Conservation (phyloP, 1,140 invertebrate species). For the Drosophila jambulina region DNA sequence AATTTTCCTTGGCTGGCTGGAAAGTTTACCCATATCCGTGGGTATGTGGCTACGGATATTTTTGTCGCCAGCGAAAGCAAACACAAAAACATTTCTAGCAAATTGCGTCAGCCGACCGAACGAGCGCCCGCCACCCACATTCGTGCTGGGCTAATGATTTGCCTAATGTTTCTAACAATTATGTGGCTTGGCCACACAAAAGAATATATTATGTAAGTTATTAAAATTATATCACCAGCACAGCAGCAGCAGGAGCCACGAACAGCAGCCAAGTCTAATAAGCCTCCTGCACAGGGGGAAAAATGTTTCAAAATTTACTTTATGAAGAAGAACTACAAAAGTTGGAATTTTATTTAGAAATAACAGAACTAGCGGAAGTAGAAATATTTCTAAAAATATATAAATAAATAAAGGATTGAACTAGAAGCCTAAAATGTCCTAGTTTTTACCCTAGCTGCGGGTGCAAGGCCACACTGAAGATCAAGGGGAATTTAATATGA, state of each 20-base stretch:
- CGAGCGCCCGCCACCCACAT: constrained; percentile 9
- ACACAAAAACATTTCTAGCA: constrained; percentile 63
- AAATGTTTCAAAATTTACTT: not conserved
- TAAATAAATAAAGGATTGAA: not conserved
- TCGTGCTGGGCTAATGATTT: constrained; percentile 72
- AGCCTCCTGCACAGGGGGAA: constrained; percentile 47
- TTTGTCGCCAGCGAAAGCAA: constrained; percentile 54
- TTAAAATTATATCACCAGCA: constrained; percentile 80
- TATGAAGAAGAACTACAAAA: not conserved
- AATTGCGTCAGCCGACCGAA: constrained; percentile 67
- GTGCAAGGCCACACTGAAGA: not conserved
- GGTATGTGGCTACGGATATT: constrained; percentile 32
- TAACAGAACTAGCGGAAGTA: not conserved
- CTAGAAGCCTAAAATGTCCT: not conserved
- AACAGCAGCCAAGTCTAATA: constrained; percentile 63
- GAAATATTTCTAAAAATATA: not conserved
- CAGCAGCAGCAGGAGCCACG: constrained; percentile 17
- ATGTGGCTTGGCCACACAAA: constrained; percentile 77
- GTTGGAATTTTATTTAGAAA: too few relatives aligned
- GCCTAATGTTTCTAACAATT: constrained; percentile 83
- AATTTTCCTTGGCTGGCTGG: constrained; percentile 35
- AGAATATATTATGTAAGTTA: constrained; percentile 83
- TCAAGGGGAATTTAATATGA: not conserved
- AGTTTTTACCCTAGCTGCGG: not conserved
- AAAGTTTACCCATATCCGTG: constrained; percentile 50